phyloP scores from a whole-genome alignment of 2,113 vertebrate species.

The Grallaria varia region DNA sequence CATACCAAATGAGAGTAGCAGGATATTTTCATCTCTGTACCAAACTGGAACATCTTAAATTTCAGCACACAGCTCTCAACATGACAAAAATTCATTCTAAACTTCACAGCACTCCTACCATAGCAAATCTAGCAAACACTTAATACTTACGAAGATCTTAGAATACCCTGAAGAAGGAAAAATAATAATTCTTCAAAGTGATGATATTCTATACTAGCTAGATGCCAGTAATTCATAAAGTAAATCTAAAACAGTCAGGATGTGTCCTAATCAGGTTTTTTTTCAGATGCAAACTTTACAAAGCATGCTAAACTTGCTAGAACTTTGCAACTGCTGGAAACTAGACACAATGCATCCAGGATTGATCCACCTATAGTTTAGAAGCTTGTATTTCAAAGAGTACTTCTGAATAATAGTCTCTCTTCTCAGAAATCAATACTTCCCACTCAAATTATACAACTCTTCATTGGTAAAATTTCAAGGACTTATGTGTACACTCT shows the following conservation, averaged over 20 bases:
- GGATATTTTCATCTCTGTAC: neutral
- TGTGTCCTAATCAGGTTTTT: neutral
- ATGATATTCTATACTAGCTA: neutral
- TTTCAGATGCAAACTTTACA: neutral
- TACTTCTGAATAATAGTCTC: neutral
- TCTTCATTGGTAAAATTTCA: neutral
- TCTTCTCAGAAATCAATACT: neutral
- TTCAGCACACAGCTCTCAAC: neutral
- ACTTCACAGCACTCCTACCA: neutral
- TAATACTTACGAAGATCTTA: neutral
- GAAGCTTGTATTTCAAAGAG: neutral
- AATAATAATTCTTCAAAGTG: neutral
- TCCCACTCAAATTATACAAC: neutral
- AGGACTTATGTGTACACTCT: neutral
- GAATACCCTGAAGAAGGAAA: neutral
- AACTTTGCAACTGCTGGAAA: neutral
- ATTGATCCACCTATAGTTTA: neutral
- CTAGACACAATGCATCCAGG: neutral
- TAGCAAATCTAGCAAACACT: neutral
- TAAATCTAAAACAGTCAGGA: neutral
- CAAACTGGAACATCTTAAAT: neutral
- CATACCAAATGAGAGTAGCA: neutral
- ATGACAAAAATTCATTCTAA: neutral
- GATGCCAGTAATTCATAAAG: neutral
- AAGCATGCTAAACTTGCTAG: neutral